A percentile compares a stretch with the other conserved stretches of the same genome.
Evolutionary conservation across 2,797 vertebrate species (phyloP).

Genomic region (Linurgus olivaceus): DNA sequence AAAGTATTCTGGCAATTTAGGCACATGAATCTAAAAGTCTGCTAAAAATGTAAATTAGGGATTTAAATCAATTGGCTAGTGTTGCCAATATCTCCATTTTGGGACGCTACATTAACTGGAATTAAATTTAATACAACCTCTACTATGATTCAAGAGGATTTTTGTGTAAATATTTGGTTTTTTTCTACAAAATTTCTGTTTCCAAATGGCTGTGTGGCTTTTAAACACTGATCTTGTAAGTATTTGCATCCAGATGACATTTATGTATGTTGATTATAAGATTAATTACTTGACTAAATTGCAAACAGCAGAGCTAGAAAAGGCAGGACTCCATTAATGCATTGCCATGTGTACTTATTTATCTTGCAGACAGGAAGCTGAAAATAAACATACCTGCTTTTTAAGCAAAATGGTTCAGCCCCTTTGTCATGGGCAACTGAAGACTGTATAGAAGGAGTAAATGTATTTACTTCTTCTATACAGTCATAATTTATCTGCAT

Average conservation of each 20-base stretch:
- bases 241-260: not conserved
- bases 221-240: not conserved
- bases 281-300: not conserved
- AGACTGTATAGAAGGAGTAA: not conserved
- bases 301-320: not conserved
- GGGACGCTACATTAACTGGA: not conserved
- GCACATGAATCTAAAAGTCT: not conserved
- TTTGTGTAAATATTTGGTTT: not conserved
- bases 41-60: not conserved
- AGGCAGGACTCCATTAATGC: not conserved
- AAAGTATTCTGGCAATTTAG: not conserved
- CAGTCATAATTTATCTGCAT: not conserved
- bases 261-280: not conserved
- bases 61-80: not conserved
- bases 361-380: not conserved
- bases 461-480: not conserved
- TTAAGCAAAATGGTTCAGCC: not conserved
- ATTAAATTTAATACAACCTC: not conserved
- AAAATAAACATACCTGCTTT: not conserved
- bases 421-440: not conserved
- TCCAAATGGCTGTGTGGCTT: not conserved
- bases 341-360: not conserved
- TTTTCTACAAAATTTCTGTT: not conserved
- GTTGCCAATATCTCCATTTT: not conserved
- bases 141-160: not conserved